Conservation (phyloP, 2,888 invertebrate genomes). For the Lumbricus terrestris region DNA sequence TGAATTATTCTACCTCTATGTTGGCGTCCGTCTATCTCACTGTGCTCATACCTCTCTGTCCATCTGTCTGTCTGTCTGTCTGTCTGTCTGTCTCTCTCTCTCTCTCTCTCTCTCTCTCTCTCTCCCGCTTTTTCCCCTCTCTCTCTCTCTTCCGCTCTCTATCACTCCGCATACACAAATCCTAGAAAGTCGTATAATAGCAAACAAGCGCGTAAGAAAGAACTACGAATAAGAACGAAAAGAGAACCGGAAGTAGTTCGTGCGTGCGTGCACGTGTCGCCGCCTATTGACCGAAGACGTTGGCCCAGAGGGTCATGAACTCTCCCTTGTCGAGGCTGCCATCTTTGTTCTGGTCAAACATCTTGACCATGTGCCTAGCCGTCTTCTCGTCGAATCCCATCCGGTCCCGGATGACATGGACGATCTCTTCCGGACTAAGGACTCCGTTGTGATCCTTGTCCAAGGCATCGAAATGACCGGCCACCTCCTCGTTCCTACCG, state of each 20-base stretch:
- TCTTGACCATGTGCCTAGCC: constrained; percentile 38
- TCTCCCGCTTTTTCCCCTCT: not conserved
- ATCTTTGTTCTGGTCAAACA: constrained; percentile 42
- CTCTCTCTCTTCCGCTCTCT: not conserved
- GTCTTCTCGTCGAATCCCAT: constrained; percentile 38
- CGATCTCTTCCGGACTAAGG: constrained; percentile 40
- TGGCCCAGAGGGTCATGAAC: constrained; percentile 42
- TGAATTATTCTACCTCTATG: too few species aligned
- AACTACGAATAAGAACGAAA: constrained; percentile 3
- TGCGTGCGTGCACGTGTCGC: not conserved
- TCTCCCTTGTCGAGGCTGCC: constrained; percentile 42
- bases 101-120: not conserved
- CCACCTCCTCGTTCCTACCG: constrained; percentile 39
- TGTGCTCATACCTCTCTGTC: not conserved
- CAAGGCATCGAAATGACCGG: constrained; percentile 37
- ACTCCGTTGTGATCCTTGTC: constrained; percentile 43
- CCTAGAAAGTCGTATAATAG: not conserved
- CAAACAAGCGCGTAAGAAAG: not conserved
- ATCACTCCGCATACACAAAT: not conserved
- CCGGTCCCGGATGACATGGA: constrained; percentile 36
- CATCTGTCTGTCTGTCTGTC: not conserved
- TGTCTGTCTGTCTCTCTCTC: not conserved
- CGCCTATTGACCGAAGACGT: constrained; percentile 38
- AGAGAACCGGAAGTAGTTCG: not conserved
- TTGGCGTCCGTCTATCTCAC: not conserved